phyloP scores from a whole-genome alignment of 1,140 invertebrate species.

The Papilio polyxenes region DNA sequence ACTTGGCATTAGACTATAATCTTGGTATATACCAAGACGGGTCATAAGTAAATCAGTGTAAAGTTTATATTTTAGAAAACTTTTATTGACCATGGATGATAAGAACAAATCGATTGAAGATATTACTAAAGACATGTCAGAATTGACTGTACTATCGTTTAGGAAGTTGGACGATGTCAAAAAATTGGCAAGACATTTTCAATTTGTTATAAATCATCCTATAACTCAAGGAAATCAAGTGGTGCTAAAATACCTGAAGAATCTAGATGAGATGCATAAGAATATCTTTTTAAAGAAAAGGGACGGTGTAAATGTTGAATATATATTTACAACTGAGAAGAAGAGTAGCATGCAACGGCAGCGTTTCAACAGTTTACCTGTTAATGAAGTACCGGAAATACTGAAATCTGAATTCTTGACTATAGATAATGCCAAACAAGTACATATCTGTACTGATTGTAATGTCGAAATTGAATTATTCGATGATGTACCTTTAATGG shows the following conservation, averaged over 20 bases:
- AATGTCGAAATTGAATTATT: constrained; percentile 70
- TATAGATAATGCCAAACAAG: constrained; percentile 65
- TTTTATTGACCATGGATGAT: constrained; percentile 41
- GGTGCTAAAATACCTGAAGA: constrained; percentile 60
- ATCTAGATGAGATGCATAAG: constrained; percentile 64
- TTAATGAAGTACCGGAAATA: constrained; percentile 72
- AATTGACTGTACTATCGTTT: constrained; percentile 67
- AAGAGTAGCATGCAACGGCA: constrained; percentile 72
- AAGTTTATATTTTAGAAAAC: constrained; percentile 46
- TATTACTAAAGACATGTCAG: constrained; percentile 54
- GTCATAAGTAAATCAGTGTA: constrained; percentile 58
- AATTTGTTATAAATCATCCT: constrained; percentile 65
- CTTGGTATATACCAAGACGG: constrained; percentile 58
- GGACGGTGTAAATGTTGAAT: constrained; percentile 71
- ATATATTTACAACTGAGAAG: constrained; percentile 76
- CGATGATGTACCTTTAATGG: constrained; percentile 73
- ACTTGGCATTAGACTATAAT: constrained; percentile 52
- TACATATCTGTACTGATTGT: constrained; percentile 75
- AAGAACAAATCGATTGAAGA: constrained; percentile 47
- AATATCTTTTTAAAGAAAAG: constrained; percentile 64
- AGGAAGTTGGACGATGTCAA: constrained; percentile 69
- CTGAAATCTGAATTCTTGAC: constrained; percentile 65
- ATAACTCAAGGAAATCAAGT: constrained; percentile 55
- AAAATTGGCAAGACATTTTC: constrained; percentile 64
- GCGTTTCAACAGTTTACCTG: constrained; percentile 72